phyloP scores from a whole-genome alignment of 92 coral and sea anemone genomes.

The Paramuricea clavata region DNA sequence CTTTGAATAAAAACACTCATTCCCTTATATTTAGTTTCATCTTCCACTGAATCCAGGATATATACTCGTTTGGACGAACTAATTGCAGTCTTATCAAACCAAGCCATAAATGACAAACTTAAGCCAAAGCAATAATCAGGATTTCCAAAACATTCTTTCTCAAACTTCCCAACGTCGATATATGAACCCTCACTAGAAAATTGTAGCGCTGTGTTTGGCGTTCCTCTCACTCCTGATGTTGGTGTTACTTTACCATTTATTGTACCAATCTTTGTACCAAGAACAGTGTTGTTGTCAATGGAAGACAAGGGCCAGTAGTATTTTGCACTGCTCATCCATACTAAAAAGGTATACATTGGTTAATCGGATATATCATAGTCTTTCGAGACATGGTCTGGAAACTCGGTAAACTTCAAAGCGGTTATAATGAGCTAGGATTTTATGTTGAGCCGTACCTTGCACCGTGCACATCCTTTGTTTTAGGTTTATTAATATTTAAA shows the following conservation, averaged over 20 bases:
- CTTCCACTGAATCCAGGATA: constrained; percentile 73
- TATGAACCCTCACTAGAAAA: constrained; percentile 69
- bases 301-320: constrained; percentile 89
- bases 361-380: too few species aligned
- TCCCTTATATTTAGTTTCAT: constrained; percentile 70
- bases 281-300: constrained; percentile 65
- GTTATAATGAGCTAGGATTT: too few species aligned
- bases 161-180: constrained; percentile 66
- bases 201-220: constrained; percentile 63
- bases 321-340: constrained; percentile 91
- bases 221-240: constrained; percentile 62
- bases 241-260: constrained; percentile 74
- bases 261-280: constrained; percentile 78
- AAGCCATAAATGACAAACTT: constrained; percentile 79
- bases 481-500: too few species aligned
- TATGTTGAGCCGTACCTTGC: too few species aligned
- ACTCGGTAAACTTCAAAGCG: too few species aligned
- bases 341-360: too few species aligned
- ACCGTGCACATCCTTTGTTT: too few species aligned
- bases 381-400: too few species aligned
- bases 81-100: constrained; percentile 73
- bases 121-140: constrained; percentile 80
- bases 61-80: constrained; percentile 73
- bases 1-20: constrained; percentile 76
- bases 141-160: constrained; percentile 70